phyloP scores from a whole-genome alignment of 2,797 vertebrate genomes.

The Percopsis omiscomaycus region DNA sequence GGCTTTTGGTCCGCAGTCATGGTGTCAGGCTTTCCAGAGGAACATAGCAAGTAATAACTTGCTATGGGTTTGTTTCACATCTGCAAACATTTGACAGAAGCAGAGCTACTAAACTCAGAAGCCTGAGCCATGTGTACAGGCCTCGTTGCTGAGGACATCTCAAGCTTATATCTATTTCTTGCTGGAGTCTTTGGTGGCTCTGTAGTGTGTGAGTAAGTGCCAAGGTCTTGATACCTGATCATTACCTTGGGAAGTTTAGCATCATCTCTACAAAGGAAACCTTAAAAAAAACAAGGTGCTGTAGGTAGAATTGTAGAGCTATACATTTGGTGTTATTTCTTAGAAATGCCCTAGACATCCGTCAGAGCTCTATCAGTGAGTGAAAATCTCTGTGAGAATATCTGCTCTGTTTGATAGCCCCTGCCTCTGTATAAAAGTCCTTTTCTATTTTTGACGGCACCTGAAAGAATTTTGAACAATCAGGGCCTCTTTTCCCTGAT shows the following conservation, averaged over 20 bases:
- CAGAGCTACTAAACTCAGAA: slow-evolving; percentile 14
- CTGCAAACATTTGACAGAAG: slow-evolving; percentile 6
- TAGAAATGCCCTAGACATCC: too few relatives aligned
- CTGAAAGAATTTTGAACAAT: too few relatives aligned
- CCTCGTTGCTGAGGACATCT: slow-evolving; percentile 2
- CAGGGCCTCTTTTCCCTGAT: too few relatives aligned
- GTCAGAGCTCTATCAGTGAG: too few relatives aligned
- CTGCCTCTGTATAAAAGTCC: too few relatives aligned
- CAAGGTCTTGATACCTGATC: slow-evolving; percentile 15
- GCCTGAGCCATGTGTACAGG: slow-evolving; percentile 1
- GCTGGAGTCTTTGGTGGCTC: slow-evolving; percentile 51
- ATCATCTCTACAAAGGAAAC: neutral
- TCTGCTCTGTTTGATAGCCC: too few relatives aligned
- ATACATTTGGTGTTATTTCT: too few relatives aligned
- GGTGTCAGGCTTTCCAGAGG: slow-evolving; percentile 1
- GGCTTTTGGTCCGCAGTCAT: slow-evolving; percentile 31
- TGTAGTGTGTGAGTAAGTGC: slow-evolving; percentile 6
- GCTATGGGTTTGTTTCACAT: neutral
- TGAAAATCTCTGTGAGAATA: too few relatives aligned
- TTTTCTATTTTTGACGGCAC: too few relatives aligned
- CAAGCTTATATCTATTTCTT: neutral
- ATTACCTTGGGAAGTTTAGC: slow-evolving; percentile 6
- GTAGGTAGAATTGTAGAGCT: too few relatives aligned
- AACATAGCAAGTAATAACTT: neutral
- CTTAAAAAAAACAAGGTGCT: neutral